Evolutionary conservation across 2,888 invertebrate species (phyloP).

Genomic region (Hyles lineata): DNA sequence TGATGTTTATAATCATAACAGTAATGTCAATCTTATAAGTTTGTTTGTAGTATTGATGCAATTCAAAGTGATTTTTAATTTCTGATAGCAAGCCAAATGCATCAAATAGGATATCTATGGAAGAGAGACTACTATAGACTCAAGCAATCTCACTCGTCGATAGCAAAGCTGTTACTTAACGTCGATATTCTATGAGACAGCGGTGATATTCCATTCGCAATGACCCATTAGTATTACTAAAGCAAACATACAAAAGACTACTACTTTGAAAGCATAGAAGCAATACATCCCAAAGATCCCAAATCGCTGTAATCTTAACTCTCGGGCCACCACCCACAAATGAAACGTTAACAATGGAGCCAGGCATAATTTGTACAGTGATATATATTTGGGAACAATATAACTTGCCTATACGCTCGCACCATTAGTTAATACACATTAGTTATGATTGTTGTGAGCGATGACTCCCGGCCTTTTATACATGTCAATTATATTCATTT

Average conservation of each 20-base stretch:
- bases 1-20: no score
- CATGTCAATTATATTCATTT: conserved; percentile 1
- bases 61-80: no score
- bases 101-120: no score
- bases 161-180: no score
- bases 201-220: no score
- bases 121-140: no score
- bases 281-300: not conserved
- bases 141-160: no score
- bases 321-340: conserved; percentile 52
- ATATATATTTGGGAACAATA: conserved; percentile 77
- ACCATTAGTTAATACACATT: conserved; percentile 70
- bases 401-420: conserved; percentile 67
- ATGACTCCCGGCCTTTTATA: conserved; percentile 41
- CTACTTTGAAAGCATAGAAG: conserved; percentile 14
- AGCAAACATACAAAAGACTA: not conserved
- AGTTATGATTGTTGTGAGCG: conserved; percentile 43
- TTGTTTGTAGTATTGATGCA: no score
- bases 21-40: no score
- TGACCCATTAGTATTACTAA: not conserved
- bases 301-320: conserved; percentile 33
- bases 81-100: no score
- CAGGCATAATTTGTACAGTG: conserved; percentile 75
- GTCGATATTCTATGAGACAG: no score
- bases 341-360: conserved; percentile 72